A percentile compares a stretch with the other conserved stretches of the same genome.
These are phyloP conservation scores for Ctena decussata DNA, from an alignment of 2,888 invertebrate species.

Conservation along the genomic window DNA sequence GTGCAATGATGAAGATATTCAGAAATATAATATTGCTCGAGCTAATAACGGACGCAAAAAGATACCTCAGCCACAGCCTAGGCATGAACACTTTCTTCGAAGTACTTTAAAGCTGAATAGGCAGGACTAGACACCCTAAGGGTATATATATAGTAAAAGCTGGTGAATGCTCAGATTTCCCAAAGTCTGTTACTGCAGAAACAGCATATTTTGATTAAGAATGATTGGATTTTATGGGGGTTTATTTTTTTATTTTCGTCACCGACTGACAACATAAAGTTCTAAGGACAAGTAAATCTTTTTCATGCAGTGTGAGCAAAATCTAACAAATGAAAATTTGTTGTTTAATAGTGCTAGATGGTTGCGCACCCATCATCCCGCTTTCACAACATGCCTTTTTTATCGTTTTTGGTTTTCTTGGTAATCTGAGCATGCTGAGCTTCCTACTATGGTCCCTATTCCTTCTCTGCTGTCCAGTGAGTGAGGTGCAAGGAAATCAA, in stretches of 20 bases:
- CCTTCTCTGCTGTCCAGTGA: neutral
- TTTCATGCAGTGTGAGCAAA: conserved; percentile 9
- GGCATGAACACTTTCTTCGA: neutral
- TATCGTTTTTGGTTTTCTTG: neutral
- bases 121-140: too few relatives aligned
- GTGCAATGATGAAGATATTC: neutral
- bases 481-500: neutral
- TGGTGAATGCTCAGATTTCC: neutral
- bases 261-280: neutral
- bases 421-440: neutral
- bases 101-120: neutral
- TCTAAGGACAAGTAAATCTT: neutral
- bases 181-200: neutral
- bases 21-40: neutral
- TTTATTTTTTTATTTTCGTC: neutral
- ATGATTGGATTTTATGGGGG: neutral
- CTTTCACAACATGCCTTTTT: neutral
- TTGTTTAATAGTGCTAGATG: conserved; percentile 15
- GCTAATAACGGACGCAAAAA: neutral
- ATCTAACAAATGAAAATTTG: conserved; percentile 15
- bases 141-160: too few relatives aligned
- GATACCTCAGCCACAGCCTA: neutral
- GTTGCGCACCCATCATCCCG: conserved; percentile 1
- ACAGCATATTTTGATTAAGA: neutral
- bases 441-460: neutral